Conservation (phyloP, 2,888 invertebrate species). For the Cryptops parisi region DNA sequence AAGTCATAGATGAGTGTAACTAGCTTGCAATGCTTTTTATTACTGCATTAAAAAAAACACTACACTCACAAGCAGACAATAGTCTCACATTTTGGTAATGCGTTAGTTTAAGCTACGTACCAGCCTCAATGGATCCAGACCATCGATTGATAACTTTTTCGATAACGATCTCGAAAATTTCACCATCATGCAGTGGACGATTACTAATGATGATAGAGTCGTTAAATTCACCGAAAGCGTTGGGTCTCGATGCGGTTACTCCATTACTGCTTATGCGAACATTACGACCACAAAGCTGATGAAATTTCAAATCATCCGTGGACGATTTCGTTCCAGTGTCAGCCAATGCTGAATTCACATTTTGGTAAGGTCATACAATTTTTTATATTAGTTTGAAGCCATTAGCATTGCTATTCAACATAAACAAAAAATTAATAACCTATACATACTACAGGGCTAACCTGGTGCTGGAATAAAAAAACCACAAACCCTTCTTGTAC, state of each 20-base stretch:
- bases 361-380: too few relatives aligned
- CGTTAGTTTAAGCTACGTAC: conserved; percentile 34
- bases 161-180: conserved; percentile 78
- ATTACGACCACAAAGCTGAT: conserved; percentile 76
- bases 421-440: too few relatives aligned
- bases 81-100: not conserved
- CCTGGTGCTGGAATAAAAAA: too few relatives aligned
- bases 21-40: too few relatives aligned
- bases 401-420: too few relatives aligned
- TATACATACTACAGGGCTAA: too few relatives aligned
- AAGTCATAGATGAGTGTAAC: too few relatives aligned
- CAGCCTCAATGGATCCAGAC: conserved; percentile 83
- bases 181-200: conserved; percentile 70
- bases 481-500: too few relatives aligned
- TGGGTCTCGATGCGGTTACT: conserved; percentile 67
- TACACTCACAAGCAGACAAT: not conserved
- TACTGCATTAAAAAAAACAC: not conserved
- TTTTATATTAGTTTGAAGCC: too few relatives aligned
- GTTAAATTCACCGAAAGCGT: conserved; percentile 82
- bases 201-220: conserved; percentile 87
- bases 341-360: not conserved
- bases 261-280: conserved; percentile 71
- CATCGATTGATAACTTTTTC: conserved; percentile 84
- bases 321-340: not conserved
- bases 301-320: conserved; percentile 59